Evolutionary conservation across 92 coral and sea anemone species (phyloP), one percentile per base, ranked within the genome.

Genomic region (Epizoanthus rinbou): DNA sequence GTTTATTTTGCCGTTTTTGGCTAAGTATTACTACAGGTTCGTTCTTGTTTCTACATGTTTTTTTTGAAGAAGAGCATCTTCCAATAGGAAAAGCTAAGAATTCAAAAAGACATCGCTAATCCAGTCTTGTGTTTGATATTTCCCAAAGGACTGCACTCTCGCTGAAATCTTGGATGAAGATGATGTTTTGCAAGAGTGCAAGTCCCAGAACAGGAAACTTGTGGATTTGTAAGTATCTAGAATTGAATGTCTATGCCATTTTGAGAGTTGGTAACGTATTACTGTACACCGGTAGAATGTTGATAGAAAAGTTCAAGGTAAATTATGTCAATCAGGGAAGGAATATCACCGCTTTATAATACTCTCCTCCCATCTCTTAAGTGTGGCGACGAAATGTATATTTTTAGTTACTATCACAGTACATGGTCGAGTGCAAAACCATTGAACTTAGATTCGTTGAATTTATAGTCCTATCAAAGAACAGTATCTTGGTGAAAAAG

Each of bases 191-290:
- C 99, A 97, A 84, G 99, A 97, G 73, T 94, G 98, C 72, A 97
- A 97, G 89, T 97, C 99, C n/a, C 99, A 97, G 72, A 97, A 97
- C 86, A 88, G 99, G 76, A 97, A 97, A 73, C 90, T 97, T 83
- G 85, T 97, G 8, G 98, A 97, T 76, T 97, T 94, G 99, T 97
- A 83, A 97, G 99, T 97, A 75, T 13, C 17, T 21, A 69, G 74
- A 39, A 23, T 28, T 24, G 35, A 33, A 10, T 25, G 1, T 64
- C 1, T 37, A 57, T 50, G 22, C 52, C 71, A 57, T 53, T 43
- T 45, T 73, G 47, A 56, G 31, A 59, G 52, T 37, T 19, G 47
- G 59, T 71, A 60, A 17, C 23, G 47, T 73, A 7, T 73, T 73
- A 31, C 54, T 43, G 33, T n/a, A 56, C 24, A 57, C 73, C 54